Conservation (phyloP, 2,888 invertebrate genomes). For the Tribolium freemani region DNA sequence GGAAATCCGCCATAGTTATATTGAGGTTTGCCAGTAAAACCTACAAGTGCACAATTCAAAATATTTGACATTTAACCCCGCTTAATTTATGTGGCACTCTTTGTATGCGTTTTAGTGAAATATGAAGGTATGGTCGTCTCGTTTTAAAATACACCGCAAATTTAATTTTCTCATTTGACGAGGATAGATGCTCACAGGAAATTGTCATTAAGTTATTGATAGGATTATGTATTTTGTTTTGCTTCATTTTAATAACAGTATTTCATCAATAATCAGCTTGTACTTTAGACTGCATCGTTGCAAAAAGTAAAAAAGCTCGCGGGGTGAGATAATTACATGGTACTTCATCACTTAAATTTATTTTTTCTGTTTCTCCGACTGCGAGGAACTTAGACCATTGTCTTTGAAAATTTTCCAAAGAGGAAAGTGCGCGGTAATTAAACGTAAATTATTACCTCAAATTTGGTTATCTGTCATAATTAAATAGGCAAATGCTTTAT, state of each 20-base stretch:
- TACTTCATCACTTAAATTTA: conserved; percentile 22
- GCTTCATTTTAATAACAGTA: conserved; percentile 34
- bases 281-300: conserved; percentile 12
- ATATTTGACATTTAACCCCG: conserved; percentile 38
- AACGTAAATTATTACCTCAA: conserved; percentile 20
- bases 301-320: conserved; percentile 17
- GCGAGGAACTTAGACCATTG: conserved; percentile 2
- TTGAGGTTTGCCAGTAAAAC: conserved; percentile 34
- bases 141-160: background rate
- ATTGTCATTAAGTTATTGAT: conserved; percentile 26
- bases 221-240: conserved; percentile 26
- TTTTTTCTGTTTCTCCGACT: conserved; percentile 21
- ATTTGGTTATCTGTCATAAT: conserved; percentile 28
- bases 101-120: conserved; percentile 30
- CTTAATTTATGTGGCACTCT: conserved; percentile 39
- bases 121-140: conserved; percentile 19
- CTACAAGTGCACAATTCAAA: conserved; percentile 38
- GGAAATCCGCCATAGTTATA: background rate
- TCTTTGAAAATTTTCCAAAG: conserved; percentile 2
- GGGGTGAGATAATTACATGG: conserved; percentile 36
- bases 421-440: conserved; percentile 12
- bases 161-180: background rate
- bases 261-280: conserved; percentile 36
- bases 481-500: conserved; percentile 24
- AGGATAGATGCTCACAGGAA: conserved; percentile 14